Conservation (phyloP, 1,140 invertebrate genomes). For the Sarcophaga bullata region DNA sequence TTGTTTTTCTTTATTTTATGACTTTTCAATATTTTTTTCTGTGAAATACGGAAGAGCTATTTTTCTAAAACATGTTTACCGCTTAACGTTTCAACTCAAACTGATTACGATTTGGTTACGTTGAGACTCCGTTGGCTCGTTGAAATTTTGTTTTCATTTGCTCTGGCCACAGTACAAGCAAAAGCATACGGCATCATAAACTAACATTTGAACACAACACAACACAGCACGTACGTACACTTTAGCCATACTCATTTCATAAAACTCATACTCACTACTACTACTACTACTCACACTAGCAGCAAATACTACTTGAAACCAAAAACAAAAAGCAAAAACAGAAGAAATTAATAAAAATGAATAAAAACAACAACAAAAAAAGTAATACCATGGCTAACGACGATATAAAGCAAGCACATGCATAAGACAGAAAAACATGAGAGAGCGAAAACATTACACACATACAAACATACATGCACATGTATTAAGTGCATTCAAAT, state of each 20-base stretch:
- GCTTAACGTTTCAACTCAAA: slow-evolving; percentile 63
- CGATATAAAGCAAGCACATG: not conserved
- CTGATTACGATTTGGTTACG: slow-evolving; percentile 60
- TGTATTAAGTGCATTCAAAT: not conserved
- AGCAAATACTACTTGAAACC: not conserved
- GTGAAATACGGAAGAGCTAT: slow-evolving; percentile 48
- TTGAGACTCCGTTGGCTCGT: slow-evolving; percentile 63
- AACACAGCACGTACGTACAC: not conserved
- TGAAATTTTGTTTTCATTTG: slow-evolving; percentile 54
- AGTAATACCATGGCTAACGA: not conserved
- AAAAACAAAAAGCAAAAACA: slow-evolving; percentile 43
- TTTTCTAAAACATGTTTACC: slow-evolving; percentile 62
- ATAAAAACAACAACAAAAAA: too few species aligned
- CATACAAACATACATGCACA: not conserved
- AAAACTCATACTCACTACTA: slow-evolving; percentile 23
- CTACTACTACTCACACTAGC: slow-evolving; percentile 49
- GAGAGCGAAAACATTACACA: not conserved
- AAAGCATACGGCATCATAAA: slow-evolving; percentile 29
- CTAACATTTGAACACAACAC: slow-evolving; percentile 26
- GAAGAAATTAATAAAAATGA: too few species aligned
- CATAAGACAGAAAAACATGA: not conserved
- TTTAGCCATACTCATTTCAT: not conserved
- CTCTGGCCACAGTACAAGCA: not conserved
- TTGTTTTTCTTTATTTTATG: not conserved
- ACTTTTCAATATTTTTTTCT: slow-evolving; percentile 38